Evolutionary conservation across 2,888 invertebrate genomes (phyloP), one percentile per base, ranked within the genome.

Genomic region (Kryphioiulus occultus): DNA sequence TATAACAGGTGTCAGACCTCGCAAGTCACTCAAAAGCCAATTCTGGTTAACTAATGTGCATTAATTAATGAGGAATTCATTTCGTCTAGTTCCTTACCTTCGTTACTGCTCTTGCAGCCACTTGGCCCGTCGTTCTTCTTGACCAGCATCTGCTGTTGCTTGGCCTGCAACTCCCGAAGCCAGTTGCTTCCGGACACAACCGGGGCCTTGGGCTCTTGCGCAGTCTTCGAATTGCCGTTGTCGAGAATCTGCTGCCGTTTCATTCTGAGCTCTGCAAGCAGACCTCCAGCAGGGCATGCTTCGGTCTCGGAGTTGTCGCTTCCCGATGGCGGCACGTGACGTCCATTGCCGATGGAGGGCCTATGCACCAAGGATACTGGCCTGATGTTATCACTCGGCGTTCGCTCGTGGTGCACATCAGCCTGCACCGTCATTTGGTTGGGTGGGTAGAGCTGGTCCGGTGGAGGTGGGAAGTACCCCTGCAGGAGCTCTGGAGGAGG

Each of bases 81-180:
- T 39, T 39, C 5, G 19, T 39, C 30, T 35, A 84, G 17, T 22
- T 22, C 35, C 19, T 84, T 35, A 84, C 84, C 84, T 84, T 84
- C 84, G n/a, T 9, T 35, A 9, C 91, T 92, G n/a, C 86, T 39
- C 42, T 87, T 88, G 39, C 87, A 84, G 47, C 32, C 39, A 9
- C 17, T 59, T 19, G 68, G n/a, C 19, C n/a, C 78, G 9, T 32
- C 35, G 35, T 5, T 26, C 26, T 88, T 87, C 87, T 86, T 86
- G 26, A n/a, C 53, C 90, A 93, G 92, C 88, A 95, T 92, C 88
- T 95, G 94, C 9, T 94, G 95, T 92, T 91, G 91, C 88, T 91
- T 96, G 0, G 95, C 95, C 92, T 96, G 96, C 47, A 96, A 91
- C 91, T 97, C 96, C 90, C 94, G 94, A 19, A 96, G 91, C 95